A percentile compares a stretch with the other conserved stretches of the same genome.
phyloP scores from a whole-genome alignment of 2,888 invertebrate species.

The Allygus modestus region DNA sequence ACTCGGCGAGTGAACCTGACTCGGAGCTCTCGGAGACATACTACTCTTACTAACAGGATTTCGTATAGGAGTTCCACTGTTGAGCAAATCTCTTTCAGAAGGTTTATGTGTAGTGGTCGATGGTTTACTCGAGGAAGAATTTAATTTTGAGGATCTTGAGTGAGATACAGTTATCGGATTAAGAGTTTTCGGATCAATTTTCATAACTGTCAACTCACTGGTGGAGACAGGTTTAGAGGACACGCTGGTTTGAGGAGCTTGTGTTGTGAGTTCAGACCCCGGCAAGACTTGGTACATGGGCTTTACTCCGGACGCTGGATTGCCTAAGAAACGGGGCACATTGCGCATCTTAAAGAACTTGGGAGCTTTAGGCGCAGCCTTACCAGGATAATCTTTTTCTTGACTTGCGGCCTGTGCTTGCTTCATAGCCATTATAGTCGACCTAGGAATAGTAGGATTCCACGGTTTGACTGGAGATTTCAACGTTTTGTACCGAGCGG shows the following conservation, averaged over 20 bases:
- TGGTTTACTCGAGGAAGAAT: constrained; percentile 64
- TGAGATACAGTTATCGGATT: constrained; percentile 74
- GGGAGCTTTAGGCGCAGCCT: constrained; percentile 74
- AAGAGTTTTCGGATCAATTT: constrained; percentile 79
- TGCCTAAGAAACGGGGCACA: constrained; percentile 78
- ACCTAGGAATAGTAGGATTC: constrained; percentile 79
- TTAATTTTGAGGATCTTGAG: constrained; percentile 49
- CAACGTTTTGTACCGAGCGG: constrained; percentile 78
- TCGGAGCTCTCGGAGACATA: constrained; percentile 41
- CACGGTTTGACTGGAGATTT: constrained; percentile 79
- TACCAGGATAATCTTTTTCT: constrained; percentile 57
- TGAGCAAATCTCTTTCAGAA: constrained; percentile 51
- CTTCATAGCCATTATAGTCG: constrained; percentile 73
- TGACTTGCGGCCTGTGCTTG: constrained; percentile 71
- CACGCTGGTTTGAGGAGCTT: constrained; percentile 9
- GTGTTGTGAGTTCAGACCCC: constrained; percentile 67
- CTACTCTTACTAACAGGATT: constrained; percentile 52
- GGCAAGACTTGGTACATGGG: constrained; percentile 78
- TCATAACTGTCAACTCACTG: constrained; percentile 73
- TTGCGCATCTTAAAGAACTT: constrained; percentile 80
- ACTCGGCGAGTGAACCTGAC: constrained; percentile 61
- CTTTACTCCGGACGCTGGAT: constrained; percentile 80
- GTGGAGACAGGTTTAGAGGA: constrained; percentile 16
- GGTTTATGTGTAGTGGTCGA: constrained; percentile 68
- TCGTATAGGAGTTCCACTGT: constrained; percentile 46